Conservation (phyloP, 1,140 invertebrate species). For the Drosophila grimshawi region DNA sequence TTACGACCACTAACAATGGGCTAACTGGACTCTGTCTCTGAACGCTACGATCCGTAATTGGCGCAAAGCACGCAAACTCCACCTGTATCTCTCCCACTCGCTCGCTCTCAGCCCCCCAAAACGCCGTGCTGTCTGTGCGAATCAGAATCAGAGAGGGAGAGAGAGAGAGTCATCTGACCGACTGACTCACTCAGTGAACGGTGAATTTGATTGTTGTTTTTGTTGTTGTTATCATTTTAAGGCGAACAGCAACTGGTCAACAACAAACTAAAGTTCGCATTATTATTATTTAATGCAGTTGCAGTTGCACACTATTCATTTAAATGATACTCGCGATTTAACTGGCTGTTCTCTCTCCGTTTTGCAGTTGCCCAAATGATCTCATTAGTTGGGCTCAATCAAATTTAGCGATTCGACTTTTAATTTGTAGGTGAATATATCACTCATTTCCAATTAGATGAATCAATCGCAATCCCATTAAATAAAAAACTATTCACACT, state of each 20-base stretch:
- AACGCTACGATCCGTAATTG: constrained; percentile 23
- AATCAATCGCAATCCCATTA: background rate
- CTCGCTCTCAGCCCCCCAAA: constrained; percentile 4
- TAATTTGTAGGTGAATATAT: background rate
- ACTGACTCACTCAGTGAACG: constrained; percentile 44
- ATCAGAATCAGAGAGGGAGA: background rate
- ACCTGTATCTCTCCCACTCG: constrained; percentile 1
- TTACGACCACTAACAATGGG: no score
- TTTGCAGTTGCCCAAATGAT: no score
- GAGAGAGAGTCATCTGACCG: background rate
- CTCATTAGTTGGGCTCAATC: no score
- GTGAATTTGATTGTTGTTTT: constrained; percentile 1
- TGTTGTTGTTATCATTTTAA: constrained; percentile 10
- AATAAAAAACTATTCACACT: background rate
- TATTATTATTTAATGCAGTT: no score
- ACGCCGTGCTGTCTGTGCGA: constrained; percentile 53
- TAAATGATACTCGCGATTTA: background rate
- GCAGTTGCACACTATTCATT: no score
- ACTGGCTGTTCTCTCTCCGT: no score
- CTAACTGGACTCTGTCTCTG: background rate
- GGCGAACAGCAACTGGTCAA: background rate
- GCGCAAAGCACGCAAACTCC: constrained; percentile 32
- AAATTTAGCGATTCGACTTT: background rate
- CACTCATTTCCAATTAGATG: background rate
- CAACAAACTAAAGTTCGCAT: constrained; percentile 5